phyloP scores from a whole-genome alignment of 2,113 vertebrate species.

The Canis aureus region DNA sequence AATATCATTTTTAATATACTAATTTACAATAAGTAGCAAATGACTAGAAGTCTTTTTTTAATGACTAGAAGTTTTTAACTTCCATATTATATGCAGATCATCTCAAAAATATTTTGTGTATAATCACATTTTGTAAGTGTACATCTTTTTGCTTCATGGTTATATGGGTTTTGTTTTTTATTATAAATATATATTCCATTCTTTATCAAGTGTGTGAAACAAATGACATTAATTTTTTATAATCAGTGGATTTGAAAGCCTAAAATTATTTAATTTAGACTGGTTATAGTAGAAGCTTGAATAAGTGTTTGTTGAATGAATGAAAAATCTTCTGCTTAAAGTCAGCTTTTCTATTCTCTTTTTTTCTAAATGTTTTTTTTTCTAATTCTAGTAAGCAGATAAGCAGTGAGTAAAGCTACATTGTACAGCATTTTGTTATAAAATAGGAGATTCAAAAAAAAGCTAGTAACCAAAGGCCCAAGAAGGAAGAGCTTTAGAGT shows the following conservation, averaged over 20 bases:
- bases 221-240: neutral
- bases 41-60: neutral
- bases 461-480: neutral
- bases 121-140: neutral
- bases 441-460: neutral
- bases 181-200: neutral
- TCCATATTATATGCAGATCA: neutral
- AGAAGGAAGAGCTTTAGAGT: neutral
- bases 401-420: neutral
- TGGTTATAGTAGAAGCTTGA: neutral
- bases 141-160: neutral
- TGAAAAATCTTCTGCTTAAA: neutral
- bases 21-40: neutral
- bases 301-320: neutral
- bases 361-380: neutral
- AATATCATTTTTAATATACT: neutral
- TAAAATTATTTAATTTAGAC: neutral
- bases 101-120: neutral
- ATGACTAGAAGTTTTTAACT: neutral
- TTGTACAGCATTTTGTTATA: neutral
- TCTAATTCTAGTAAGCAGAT: neutral
- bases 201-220: constrained; percentile 1
- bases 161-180: neutral
- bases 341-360: neutral
- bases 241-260: neutral